phyloP scores from a whole-genome alignment of 2,888 invertebrate genomes.

The Agonopterix heracliana region DNA sequence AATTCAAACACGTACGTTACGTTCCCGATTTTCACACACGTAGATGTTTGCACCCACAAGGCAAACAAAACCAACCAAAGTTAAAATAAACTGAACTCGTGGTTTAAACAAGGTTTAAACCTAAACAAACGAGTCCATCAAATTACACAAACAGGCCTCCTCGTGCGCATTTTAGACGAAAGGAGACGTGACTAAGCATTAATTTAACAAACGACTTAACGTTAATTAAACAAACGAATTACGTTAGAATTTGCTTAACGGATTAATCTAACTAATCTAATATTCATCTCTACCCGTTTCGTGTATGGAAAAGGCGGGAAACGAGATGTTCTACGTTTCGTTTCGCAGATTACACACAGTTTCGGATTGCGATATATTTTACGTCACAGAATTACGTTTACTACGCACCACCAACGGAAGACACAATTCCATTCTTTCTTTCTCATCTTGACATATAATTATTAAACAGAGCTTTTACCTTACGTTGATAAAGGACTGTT shows the following conservation, averaged over 20 bases:
- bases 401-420: no score
- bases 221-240: slow-evolving; percentile 6
- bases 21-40: no score
- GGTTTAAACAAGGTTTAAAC: slow-evolving; percentile 1
- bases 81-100: not conserved
- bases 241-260: not conserved
- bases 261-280: slow-evolving; percentile 1
- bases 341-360: no score
- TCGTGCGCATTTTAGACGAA: not conserved
- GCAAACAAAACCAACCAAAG: slow-evolving; percentile 2
- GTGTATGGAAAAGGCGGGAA: not conserved
- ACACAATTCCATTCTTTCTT: no score
- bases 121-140: not conserved
- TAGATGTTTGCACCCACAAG: not conserved
- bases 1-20: no score
- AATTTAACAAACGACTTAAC: slow-evolving; percentile 4
- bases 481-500: no score
- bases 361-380: no score
- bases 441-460: no score
- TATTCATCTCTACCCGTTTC: not conserved
- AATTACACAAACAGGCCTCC: not conserved
- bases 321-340: not conserved
- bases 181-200: slow-evolving; percentile 2
- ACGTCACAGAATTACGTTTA: no score
- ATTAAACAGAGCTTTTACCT: no score